Conservation (phyloP, 2,888 invertebrate genomes). For the Aelia acuminata region DNA sequence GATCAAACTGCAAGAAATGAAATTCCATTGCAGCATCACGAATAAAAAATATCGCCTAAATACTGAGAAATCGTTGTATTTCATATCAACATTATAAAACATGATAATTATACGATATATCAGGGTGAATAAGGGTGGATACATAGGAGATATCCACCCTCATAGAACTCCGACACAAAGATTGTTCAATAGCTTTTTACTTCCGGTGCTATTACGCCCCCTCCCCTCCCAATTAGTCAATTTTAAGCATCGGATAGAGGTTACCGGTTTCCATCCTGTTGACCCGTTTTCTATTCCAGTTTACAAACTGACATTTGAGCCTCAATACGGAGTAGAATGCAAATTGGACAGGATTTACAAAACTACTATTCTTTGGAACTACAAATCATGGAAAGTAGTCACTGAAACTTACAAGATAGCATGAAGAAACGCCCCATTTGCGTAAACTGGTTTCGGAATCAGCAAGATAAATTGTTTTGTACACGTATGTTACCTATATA, state of each 20-base stretch:
- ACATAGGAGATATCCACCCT: too few species aligned
- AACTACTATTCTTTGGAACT: not conserved
- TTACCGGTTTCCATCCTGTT: constrained; percentile 20
- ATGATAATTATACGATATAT: too few species aligned
- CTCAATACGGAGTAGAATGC: not conserved
- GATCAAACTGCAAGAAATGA: too few species aligned
- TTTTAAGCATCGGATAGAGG: not conserved
- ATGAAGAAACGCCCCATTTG: not conserved
- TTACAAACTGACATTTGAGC: not conserved
- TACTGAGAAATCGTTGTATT: too few species aligned
- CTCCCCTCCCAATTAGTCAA: not conserved
- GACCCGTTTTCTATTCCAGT: constrained; percentile 17
- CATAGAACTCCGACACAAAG: too few species aligned
- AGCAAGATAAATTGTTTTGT: not conserved
- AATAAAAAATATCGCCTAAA: too few species aligned
- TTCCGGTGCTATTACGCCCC: not conserved
- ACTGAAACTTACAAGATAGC: not conserved
- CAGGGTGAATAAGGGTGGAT: too few species aligned
- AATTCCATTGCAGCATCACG: too few species aligned
- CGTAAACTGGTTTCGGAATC: not conserved
- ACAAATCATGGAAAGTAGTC: not conserved
- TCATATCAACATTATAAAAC: too few species aligned
- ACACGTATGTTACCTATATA: not conserved
- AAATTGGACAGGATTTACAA: not conserved
- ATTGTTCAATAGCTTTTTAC: not conserved